These are phyloP conservation scores for Garrulus glandarius DNA, from an alignment of 2,797 vertebrate species.

Conservation along the genomic window DNA sequence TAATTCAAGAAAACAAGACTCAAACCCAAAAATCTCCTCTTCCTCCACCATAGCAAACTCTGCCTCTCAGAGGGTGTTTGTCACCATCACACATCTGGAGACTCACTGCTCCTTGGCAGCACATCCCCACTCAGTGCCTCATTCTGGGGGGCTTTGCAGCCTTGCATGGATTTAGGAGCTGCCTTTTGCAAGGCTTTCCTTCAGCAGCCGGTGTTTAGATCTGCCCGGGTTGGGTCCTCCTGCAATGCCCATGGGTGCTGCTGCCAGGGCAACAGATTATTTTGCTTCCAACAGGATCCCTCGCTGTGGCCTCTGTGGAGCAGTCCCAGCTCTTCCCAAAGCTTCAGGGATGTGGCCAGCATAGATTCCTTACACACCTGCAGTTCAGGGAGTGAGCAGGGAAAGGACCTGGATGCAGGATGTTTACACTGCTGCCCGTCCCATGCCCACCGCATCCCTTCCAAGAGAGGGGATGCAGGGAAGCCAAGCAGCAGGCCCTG, in stretches of 20 bases:
- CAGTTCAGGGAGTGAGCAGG: neutral
- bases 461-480: neutral
- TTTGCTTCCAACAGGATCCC: neutral
- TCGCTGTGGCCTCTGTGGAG: neutral
- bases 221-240: neutral
- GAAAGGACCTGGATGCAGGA: neutral
- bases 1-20: neutral
- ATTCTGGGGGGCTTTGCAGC: neutral
- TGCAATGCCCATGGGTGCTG: fast-evolving
- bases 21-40: neutral
- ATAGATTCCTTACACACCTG: fast-evolving
- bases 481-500: neutral
- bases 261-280: neutral
- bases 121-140: neutral
- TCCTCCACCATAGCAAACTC: neutral
- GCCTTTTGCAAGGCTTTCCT: neutral
- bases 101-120: neutral
- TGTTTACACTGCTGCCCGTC: fast-evolving
- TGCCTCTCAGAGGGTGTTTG: neutral
- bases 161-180: neutral
- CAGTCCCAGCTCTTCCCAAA: neutral
- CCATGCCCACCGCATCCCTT: fast-evolving
- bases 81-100: neutral
- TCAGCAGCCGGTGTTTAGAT: neutral
- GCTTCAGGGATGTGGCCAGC: neutral